Base-by-base conservation (phyloP, 2,888 invertebrate genomes). In the Apodemia hepburni region DNA sequence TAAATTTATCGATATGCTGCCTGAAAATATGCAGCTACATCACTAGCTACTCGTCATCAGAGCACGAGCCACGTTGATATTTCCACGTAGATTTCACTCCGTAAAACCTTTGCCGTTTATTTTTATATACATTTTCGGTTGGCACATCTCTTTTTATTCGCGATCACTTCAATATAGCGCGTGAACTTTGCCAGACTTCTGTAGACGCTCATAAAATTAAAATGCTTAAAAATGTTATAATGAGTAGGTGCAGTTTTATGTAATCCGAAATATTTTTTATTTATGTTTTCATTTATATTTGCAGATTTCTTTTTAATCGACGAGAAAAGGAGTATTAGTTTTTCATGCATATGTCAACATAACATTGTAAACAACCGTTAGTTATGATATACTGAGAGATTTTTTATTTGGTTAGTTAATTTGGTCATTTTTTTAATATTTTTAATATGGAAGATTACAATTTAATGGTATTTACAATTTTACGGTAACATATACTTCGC, bases 71-170 rank as follows among this genome's bases (percentile, higher is more conserved):
- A 80, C 84, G 85, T 84, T 87, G 90, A 89, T 89, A 88, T 90
- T 88, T 89, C 85, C 87, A 88, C 88, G 88, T 88, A 87, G 88
- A 89, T 89, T 90, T 89, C 82, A 86, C 87, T 87, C 81, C 81
- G 87, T 88, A 85, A 88, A 88, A 87, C 86, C 87, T 85, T 85
- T 81, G 76, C 80, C 78, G 80, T 85, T 87, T 87, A 85, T 88
- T 88, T 88, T 85, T 85, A 83, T 87, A 81, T 82, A 85, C 80
- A 81, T 82, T 87, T 86, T 85, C 78, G 82, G 84, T 82, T 79
- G 77, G 78, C 80, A 78, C 81, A 82, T 85, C 82, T 81, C 79
- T 83, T 85, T 82, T 83, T 87, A 82, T 84, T 82, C 80, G 80
- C 76, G 76, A 80, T 80, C 78, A 78, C 82, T 84, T 77, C 77